These are phyloP conservation scores for Australoheros scitulus DNA, from an alignment of 2,113 vertebrate genomes.

Conservation along the genomic window DNA sequence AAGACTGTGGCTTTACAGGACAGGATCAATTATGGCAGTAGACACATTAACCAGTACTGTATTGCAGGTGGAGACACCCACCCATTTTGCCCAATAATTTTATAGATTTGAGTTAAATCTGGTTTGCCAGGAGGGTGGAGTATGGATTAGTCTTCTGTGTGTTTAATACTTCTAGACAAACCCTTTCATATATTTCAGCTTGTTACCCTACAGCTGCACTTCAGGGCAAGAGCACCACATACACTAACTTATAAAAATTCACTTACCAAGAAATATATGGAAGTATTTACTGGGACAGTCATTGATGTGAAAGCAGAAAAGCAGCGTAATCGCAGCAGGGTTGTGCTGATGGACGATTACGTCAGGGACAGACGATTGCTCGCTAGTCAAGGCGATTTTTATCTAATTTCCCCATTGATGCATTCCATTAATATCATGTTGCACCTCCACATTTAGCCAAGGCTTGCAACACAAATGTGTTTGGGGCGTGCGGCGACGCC, in stretches of 20 bases:
- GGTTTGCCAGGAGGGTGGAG: conserved; percentile 29
- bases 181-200: conserved; percentile 25
- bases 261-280: background rate
- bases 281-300: background rate
- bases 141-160: conserved; percentile 18
- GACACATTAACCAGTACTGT: conserved; percentile 12
- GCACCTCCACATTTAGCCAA: no score
- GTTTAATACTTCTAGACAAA: conserved; percentile 21
- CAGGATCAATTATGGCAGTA: conserved; percentile 36
- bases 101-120: conserved; percentile 39
- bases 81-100: conserved; percentile 10
- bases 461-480: no score
- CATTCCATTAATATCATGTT: no score
- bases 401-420: background rate
- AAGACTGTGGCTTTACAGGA: conserved; percentile 40
- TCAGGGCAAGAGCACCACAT: background rate
- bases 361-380: background rate
- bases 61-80: background rate
- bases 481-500: no score
- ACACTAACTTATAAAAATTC: background rate
- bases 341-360: background rate
- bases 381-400: background rate
- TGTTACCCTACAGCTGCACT: conserved; percentile 17
- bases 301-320: background rate
- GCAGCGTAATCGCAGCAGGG: background rate